phyloP scores from a whole-genome alignment of 92 coral and sea anemone genomes.

The Plumapathes pennacea region DNA sequence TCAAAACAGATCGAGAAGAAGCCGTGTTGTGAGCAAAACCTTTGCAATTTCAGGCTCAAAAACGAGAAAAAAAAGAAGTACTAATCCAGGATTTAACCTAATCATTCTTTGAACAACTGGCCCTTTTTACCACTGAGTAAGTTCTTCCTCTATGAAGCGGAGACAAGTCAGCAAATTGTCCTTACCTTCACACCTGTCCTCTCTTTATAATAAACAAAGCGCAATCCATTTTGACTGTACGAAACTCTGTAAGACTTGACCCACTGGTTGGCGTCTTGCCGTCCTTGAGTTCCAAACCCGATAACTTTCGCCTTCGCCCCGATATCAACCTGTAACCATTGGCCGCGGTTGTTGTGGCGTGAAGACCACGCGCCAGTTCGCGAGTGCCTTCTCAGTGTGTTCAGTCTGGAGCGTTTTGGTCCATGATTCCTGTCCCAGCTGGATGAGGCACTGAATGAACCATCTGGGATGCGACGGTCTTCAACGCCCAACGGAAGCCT shows the following conservation, averaged over 20 bases:
- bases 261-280: constrained; percentile 60
- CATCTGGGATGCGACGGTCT: constrained; percentile 63
- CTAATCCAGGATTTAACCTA: too few relatives aligned
- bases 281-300: constrained; percentile 67
- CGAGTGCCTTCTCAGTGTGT: constrained; percentile 19
- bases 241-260: constrained; percentile 48
- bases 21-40: too few relatives aligned
- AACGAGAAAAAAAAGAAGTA: too few relatives aligned
- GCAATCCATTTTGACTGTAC: constrained; percentile 40
- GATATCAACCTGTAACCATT: constrained; percentile 73
- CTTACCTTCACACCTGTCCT: constrained; percentile 49
- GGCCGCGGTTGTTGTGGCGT: constrained; percentile 39
- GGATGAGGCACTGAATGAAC: constrained; percentile 58
- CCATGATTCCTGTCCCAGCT: constrained; percentile 43
- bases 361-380: constrained; percentile 73
- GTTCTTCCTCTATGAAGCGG: too few relatives aligned
- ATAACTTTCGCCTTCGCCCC: constrained; percentile 31
- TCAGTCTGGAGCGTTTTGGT: constrained; percentile 53
- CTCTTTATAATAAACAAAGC: constrained; percentile 44
- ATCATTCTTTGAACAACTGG: too few relatives aligned
- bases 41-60: too few relatives aligned
- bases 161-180: too few relatives aligned
- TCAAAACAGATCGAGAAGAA: too few relatives aligned
- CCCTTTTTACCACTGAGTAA: too few relatives aligned
- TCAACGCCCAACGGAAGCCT: constrained; percentile 66